These are phyloP conservation scores for Clarias gariepinus DNA, from an alignment of 2,113 vertebrate genomes.

Conservation along the genomic window DNA sequence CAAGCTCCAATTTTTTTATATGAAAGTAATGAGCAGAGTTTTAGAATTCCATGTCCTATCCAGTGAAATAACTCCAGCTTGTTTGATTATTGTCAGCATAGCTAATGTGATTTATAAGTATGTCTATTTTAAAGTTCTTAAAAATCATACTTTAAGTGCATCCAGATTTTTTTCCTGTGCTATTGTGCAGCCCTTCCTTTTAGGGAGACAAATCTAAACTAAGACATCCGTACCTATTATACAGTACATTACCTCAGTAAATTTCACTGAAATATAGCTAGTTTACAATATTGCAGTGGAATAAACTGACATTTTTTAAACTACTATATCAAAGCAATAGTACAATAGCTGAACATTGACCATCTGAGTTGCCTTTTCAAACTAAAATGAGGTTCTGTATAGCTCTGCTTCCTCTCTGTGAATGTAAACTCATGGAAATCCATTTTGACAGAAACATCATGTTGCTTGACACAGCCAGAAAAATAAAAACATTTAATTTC, in stretches of 20 bases:
- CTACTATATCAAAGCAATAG: neutral
- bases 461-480: neutral
- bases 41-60: neutral
- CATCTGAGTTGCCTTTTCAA: neutral
- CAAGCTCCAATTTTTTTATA: neutral
- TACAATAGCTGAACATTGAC: neutral
- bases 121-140: neutral
- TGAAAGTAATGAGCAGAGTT: neutral
- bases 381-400: conserved; percentile 5
- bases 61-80: neutral
- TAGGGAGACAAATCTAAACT: neutral
- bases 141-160: neutral
- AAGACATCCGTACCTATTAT: neutral
- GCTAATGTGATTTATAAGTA: neutral
- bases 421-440: conserved; percentile 22
- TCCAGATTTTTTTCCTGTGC: neutral
- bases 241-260: neutral
- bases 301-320: neutral
- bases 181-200: neutral
- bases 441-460: conserved; percentile 10
- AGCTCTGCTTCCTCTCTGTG: neutral
- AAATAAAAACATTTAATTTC: neutral
- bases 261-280: neutral
- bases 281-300: neutral
- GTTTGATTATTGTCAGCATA: neutral